These are phyloP conservation scores for Trissolcus brochymenae DNA, from an alignment of 2,888 invertebrate genomes.

Conservation along the genomic window DNA sequence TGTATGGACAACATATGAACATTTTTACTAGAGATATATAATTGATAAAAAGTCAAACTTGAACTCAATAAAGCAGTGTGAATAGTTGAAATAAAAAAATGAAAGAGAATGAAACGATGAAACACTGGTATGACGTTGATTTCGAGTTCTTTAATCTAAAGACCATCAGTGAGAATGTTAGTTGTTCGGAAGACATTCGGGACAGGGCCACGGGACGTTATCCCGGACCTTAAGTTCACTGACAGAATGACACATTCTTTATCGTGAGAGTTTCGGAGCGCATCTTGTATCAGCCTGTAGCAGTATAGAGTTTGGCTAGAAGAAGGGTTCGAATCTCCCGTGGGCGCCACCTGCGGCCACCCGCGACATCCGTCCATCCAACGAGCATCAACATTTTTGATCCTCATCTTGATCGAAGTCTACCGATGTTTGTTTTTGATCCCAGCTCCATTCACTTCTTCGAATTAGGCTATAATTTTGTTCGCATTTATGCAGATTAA, in stretches of 20 bases:
- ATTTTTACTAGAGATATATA: too few species aligned
- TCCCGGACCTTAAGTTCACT: constrained; percentile 68
- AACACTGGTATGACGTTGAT: constrained; percentile 43
- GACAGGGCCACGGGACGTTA: constrained; percentile 67
- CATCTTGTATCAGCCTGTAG: constrained; percentile 66
- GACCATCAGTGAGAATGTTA: constrained; percentile 59
- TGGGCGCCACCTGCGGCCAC: constrained; percentile 74
- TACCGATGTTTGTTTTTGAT: constrained; percentile 64
- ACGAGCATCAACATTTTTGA: constrained; percentile 64
- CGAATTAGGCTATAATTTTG: constrained; percentile 58
- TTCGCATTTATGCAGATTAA: constrained; percentile 55
- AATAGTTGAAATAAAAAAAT: constrained; percentile 18
- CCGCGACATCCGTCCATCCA: constrained; percentile 68
- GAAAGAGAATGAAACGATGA: constrained; percentile 34
- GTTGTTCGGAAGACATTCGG: constrained; percentile 60
- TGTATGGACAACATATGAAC: too few species aligned
- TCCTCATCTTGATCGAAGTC: constrained; percentile 70
- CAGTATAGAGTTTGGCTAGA: constrained; percentile 63
- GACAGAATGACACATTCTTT: constrained; percentile 75
- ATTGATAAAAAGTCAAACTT: too few species aligned
- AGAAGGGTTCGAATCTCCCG: constrained; percentile 66
- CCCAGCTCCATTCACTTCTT: constrained; percentile 60
- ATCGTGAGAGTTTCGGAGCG: constrained; percentile 72
- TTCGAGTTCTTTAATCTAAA: constrained; percentile 53
- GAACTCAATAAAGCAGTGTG: too few species aligned